Evolutionary conservation across 1,140 invertebrate species (phyloP), one percentile per base, ranked within the genome.

Genomic region (Nomia melanderi): DNA sequence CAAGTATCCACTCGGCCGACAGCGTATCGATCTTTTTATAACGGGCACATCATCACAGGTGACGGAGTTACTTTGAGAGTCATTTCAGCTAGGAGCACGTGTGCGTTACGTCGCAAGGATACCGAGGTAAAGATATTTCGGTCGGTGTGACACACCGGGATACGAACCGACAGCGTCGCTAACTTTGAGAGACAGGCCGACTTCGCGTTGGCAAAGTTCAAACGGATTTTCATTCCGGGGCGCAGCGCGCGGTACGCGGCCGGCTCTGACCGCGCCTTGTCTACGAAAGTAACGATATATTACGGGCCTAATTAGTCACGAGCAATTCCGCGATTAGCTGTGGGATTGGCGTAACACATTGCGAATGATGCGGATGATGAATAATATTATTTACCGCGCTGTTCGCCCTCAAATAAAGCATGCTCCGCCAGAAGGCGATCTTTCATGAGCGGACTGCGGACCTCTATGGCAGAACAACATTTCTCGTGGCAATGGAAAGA

Each of bases 101-200:
- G 44, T 23, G 27, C 3, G 53, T 70, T 70, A 47, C 44, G 41
- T n/a, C 36, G 31, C 65, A 44, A 50, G 64, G 47, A 41, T 75
- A 65, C n/a, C 33, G 59, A 80, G 70, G 78, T 73, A 73, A 73
- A 82, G 81, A 85, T 87, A 87, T 87, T 87, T 87, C 77, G 74
- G 86, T 87, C 78, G 50, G 20, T 33, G 50, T 81, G 83, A 82
- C 81, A 86, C 77, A 79, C 76, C 53, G 41, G 59, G 39, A 77
- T 62, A 41, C 77, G 62, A 77, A 73, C 65, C 74, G 75, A 76
- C 65, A 77, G 36, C 65, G 77, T 83, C 79, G 53, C 23, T 36
- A 25, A 69, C 12, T 59, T 69, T 63, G 72, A 84, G 78, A 79
- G 82, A 87, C 85, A 71, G 77, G 50, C 65, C 77, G 82, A 80